Evolutionary conservation across 1,140 invertebrate species (phyloP).

Genomic region (Scaptomyza graminum): DNA sequence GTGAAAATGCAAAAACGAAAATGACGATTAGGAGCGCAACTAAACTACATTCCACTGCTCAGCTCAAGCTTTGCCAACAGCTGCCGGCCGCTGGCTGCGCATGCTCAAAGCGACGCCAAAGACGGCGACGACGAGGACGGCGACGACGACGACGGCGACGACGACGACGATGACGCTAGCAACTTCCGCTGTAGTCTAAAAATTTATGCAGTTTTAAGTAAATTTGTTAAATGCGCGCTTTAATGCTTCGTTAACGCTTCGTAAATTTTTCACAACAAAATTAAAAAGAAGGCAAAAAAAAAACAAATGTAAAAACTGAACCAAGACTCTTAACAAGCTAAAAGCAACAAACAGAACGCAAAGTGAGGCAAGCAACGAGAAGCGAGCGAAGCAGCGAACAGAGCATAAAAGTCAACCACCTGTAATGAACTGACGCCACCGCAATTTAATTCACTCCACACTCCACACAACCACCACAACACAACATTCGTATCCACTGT

Average conservation of each 20-base stretch:
- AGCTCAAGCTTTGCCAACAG: conserved; percentile 23
- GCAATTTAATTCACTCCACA: conserved; percentile 80
- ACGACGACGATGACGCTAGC: conserved; percentile 40
- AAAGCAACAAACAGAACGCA: conserved; percentile 16
- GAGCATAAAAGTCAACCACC: conserved; percentile 79
- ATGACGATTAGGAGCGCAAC: conserved; percentile 43
- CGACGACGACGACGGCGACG: not conserved
- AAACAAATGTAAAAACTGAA: conserved; percentile 53
- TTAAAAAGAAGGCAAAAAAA: conserved; percentile 40
- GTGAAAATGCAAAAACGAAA: conserved; percentile 57
- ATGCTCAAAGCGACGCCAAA: conserved; percentile 17
- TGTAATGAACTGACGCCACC: conserved; percentile 84
- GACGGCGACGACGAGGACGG: not conserved
- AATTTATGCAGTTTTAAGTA: conserved; percentile 84
- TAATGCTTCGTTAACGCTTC: conserved; percentile 84
- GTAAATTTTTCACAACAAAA: conserved; percentile 79
- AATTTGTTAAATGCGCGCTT: conserved; percentile 84
- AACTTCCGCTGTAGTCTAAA: conserved; percentile 58
- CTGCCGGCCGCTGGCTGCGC: conserved; percentile 17
- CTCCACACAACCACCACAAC: conserved; percentile 20
- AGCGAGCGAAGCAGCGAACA: conserved; percentile 8
- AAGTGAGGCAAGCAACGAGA: conserved; percentile 19
- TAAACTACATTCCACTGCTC: conserved; percentile 27
- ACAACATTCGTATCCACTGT: conserved; percentile 10
- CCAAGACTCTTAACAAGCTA: conserved; percentile 43